A percentile compares a stretch with the other conserved stretches of the same genome.
Evolutionary conservation across 2,797 vertebrate genomes (phyloP).

Genomic region (Galago senegalensis): DNA sequence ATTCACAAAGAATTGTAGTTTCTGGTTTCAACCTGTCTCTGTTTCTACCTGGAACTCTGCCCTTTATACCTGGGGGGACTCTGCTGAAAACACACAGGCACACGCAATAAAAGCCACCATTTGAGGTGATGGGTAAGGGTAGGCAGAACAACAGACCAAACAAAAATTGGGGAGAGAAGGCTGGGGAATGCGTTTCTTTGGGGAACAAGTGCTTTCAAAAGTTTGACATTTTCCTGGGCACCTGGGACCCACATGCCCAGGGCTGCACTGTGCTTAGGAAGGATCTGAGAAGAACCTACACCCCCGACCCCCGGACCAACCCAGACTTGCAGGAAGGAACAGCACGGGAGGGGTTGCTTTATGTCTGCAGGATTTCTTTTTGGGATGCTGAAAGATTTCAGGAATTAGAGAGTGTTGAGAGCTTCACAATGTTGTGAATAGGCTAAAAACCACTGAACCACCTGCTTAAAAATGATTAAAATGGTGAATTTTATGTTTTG

Average conservation of each 20-base stretch:
- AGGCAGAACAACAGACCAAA: neutral
- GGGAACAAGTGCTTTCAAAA: neutral
- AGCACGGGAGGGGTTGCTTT: neutral
- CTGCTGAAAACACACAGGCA: neutral
- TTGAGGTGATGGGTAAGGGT: neutral
- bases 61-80: neutral
- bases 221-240: neutral
- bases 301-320: too few relatives aligned
- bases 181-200: neutral
- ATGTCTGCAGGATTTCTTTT: neutral
- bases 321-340: neutral
- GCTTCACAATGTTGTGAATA: neutral
- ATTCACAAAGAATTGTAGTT: neutral
- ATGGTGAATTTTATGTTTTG: neutral
- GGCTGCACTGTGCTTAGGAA: neutral
- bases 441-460: neutral
- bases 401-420: neutral
- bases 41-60: neutral
- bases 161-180: neutral
- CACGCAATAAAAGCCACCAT: neutral
- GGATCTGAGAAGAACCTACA: neutral
- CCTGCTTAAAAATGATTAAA: neutral
- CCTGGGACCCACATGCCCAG: neutral
- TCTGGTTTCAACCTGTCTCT: neutral
- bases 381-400: neutral